Evolutionary conservation across 2,888 invertebrate genomes (phyloP).

Genomic region (Apamea anceps): DNA sequence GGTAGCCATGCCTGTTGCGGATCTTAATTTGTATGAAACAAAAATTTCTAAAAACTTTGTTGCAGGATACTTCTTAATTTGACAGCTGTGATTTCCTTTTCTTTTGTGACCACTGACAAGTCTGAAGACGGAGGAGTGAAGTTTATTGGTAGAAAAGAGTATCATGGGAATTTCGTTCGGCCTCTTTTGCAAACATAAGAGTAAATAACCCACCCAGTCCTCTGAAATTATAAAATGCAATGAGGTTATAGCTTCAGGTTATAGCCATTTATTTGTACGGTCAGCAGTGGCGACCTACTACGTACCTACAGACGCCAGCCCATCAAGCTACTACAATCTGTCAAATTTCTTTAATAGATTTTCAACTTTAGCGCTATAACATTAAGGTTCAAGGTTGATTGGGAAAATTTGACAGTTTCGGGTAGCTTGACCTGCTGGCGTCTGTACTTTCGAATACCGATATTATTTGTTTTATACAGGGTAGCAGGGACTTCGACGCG

Average conservation of each 20-base stretch:
- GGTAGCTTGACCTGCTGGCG: no score
- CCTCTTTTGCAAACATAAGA: background rate
- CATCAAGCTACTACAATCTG: no score
- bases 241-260: background rate
- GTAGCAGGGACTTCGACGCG: background rate
- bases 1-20: constrained; percentile 65
- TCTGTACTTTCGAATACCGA: no score
- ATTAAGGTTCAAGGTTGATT: no score
- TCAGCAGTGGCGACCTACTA: background rate
- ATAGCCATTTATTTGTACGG: background rate
- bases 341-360: no score
- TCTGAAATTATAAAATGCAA: background rate
- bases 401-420: no score
- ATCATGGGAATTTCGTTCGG: background rate
- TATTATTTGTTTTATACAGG: background rate
- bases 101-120: constrained; percentile 3
- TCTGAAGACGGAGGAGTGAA: background rate
- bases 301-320: no score
- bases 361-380: no score
- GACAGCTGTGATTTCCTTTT: constrained; percentile 43
- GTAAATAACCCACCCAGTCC: background rate
- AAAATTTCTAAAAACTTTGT: constrained; percentile 51
- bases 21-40: constrained; percentile 52
- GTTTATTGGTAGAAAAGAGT: constrained; percentile 12
- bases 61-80: constrained; percentile 63